Evolutionary conservation across 1,140 invertebrate species (phyloP).

Genomic region (Nomia melanderi): DNA sequence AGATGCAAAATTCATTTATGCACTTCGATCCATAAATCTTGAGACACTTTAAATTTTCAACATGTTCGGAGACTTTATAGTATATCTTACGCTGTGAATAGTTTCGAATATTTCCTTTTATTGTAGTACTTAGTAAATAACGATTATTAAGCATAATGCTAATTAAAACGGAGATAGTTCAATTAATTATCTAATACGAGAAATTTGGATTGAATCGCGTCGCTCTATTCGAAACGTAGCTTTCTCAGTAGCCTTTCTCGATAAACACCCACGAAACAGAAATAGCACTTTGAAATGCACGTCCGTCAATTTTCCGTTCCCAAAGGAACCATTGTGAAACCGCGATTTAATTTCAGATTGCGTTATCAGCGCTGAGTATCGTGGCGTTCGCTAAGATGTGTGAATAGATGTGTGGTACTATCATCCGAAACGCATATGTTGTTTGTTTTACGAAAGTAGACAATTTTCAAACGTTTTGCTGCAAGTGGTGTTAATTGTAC

Average conservation of each 20-base stretch:
- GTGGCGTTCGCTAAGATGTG: background rate
- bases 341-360: slow-evolving; percentile 55
- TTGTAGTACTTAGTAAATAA: too few species aligned
- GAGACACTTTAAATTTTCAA: too few species aligned
- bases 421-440: background rate
- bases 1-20: too few species aligned
- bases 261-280: background rate
- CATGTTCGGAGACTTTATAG: too few species aligned
- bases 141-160: too few species aligned
- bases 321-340: slow-evolving; percentile 36
- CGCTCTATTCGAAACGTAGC: background rate
- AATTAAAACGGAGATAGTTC: too few species aligned
- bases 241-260: background rate
- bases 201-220: too few species aligned
- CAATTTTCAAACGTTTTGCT: background rate
- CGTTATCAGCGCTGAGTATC: background rate
- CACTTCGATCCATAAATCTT: too few species aligned
- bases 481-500: too few species aligned
- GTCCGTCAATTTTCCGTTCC: background rate
- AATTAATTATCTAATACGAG: too few species aligned
- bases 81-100: too few species aligned
- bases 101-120: too few species aligned
- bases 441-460: background rate
- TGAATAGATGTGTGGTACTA: background rate
- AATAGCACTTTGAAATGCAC: background rate